Conservation (phyloP, 2,797 vertebrate species). For the Macropus fuliginosus region DNA sequence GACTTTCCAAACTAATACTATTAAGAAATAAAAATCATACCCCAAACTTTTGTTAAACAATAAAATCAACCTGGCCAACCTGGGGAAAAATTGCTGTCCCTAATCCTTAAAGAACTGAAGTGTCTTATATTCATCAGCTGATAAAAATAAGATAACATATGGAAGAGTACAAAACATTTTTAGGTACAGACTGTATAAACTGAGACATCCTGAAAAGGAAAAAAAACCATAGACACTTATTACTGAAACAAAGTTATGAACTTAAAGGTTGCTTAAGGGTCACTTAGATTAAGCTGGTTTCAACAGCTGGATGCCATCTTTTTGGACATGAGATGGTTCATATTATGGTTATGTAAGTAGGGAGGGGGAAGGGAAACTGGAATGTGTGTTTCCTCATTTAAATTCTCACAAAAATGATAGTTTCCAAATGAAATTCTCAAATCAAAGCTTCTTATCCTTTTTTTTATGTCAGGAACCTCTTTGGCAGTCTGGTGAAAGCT, state of each 20-base stretch:
- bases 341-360: not conserved
- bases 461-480: not conserved
- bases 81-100: not conserved
- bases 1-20: not conserved
- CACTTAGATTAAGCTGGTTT: not conserved
- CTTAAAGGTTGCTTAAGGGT: not conserved
- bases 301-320: not conserved
- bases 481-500: not conserved
- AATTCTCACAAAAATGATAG: not conserved
- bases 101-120: not conserved
- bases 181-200: not conserved
- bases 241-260: not conserved
- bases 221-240: not conserved
- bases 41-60: not conserved
- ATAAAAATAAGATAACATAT: not conserved
- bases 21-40: not conserved
- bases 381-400: not conserved
- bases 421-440: not conserved
- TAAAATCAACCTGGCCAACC: not conserved
- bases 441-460: not conserved
- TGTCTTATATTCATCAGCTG: not conserved
- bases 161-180: not conserved
- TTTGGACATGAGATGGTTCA: not conserved
- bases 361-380: not conserved
- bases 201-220: not conserved